Evolutionary conservation across 2,797 vertebrate genomes (phyloP), one percentile per base, ranked within the genome.

Genomic region (Labeo calbasu): DNA sequence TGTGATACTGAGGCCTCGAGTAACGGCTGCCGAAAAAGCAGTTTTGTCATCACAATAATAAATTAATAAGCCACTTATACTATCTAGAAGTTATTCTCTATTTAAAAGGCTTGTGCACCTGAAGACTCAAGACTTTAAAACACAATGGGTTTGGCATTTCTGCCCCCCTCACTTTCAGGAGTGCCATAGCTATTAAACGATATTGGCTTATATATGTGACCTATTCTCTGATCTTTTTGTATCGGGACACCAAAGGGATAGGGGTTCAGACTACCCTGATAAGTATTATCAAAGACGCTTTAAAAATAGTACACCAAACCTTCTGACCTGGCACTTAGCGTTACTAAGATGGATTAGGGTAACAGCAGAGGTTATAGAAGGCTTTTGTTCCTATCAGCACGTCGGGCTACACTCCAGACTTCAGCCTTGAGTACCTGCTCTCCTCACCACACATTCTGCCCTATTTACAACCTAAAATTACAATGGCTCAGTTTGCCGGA

Each of bases 271-370:
- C 61, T 65, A 61, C 8, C 70, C 83, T 73, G 65, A 75, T 77
- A 84, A 85, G 68, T 71, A 82, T 84, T 83, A 88, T 77, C 43
- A 78, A 84, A 86, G 80, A 86, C 57, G 17, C 55, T 83, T 88
- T 86, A 88, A 83, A 88, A 86, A 78, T 83, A 86, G 85, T 57
- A 69, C 48, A 55, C 23, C 61, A 53, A 75, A 73, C 53, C 43
- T 50, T 50, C 57, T 73, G 83, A 68, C 81, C 88, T 85, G 77
- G 79, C 83, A 71, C 83, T 88, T 75, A 85, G 50, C 51, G 71
- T 83, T 85, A 87, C 57, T 80, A 69, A 86, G 86, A 89, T 88
- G 83, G 85, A 87, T 86, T 70, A 86, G 84, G 84, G 83, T 89
- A 88, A 86, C 80, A 88, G 79, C 78, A 77, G 85, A 86, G 85